Percentiles rank a stretch among this genome's conserved stretches.
Evolutionary conservation across 1,140 invertebrate species (phyloP).

Genomic region (Caerostris extrusa): DNA sequence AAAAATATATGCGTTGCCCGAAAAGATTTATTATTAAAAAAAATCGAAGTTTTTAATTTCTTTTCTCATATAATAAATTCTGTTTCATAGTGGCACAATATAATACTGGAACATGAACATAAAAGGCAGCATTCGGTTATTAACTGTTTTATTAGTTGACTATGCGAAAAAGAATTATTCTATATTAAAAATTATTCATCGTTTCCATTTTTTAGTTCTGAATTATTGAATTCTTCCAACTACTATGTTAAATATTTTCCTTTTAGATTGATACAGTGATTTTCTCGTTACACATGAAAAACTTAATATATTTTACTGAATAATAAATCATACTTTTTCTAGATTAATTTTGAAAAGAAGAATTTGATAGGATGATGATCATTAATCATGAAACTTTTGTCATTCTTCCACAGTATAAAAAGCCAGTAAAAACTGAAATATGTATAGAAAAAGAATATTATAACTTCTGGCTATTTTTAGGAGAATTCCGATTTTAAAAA

Average conservation of each 20-base stretch:
- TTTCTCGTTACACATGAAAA: neutral
- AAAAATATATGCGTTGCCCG: too few relatives aligned
- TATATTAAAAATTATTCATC: too few relatives aligned
- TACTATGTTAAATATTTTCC: neutral
- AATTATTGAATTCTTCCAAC: neutral
- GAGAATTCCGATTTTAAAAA: neutral
- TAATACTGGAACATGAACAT: too few relatives aligned
- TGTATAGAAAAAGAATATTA: neutral
- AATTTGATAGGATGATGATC: conserved; percentile 4
- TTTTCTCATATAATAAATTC: too few relatives aligned
- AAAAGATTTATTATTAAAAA: too few relatives aligned
- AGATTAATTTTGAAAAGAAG: conserved; percentile 10
- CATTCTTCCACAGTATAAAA: neutral
- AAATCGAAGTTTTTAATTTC: too few relatives aligned
- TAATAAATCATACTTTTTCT: conserved; percentile 32
- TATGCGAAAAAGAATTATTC: too few relatives aligned
- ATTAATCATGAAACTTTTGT: conserved; percentile 22
- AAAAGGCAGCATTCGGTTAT: too few relatives aligned
- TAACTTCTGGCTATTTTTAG: neutral
- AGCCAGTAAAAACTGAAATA: neutral
- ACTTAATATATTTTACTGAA: conserved; percentile 35
- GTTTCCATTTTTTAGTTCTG: neutral
- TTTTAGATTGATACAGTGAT: conserved; percentile 20
- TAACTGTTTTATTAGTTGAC: too few relatives aligned
- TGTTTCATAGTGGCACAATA: too few relatives aligned